Conservation (phyloP, 2,888 invertebrate species). For the Crepidodera aurea region DNA sequence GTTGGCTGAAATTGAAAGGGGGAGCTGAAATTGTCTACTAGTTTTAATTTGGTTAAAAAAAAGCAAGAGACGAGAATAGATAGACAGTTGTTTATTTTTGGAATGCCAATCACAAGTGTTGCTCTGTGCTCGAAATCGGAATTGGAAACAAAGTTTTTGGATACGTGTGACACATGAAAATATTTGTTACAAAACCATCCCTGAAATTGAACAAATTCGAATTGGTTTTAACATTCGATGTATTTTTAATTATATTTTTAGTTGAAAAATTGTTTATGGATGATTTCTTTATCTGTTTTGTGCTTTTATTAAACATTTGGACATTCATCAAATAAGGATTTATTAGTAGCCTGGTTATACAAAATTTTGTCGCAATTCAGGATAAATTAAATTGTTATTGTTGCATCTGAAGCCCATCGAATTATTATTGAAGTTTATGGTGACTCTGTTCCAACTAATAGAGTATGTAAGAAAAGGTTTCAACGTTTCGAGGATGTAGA, state of each 20-base stretch:
- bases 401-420: no score
- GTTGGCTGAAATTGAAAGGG: slow-evolving; percentile 26
- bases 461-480: no score
- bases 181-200: neutral
- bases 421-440: no score
- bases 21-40: neutral
- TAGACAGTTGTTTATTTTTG: slow-evolving; percentile 16
- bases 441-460: no score
- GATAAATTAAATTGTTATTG: no score
- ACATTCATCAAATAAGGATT: no score
- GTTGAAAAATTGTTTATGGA: neutral
- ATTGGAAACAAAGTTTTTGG: slow-evolving; percentile 4
- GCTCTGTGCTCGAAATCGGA: neutral
- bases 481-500: no score
- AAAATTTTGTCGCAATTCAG: no score
- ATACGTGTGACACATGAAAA: slow-evolving; percentile 5
- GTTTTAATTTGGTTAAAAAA: slow-evolving; percentile 16
- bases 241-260: neutral
- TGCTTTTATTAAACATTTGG: no score
- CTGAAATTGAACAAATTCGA: neutral
- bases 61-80: slow-evolving; percentile 1
- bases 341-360: no score
- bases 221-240: neutral
- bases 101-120: slow-evolving; percentile 10
- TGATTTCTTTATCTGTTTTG: no score